Base-by-base conservation (phyloP, 1,140 invertebrate species). In the Patella vulgata region DNA sequence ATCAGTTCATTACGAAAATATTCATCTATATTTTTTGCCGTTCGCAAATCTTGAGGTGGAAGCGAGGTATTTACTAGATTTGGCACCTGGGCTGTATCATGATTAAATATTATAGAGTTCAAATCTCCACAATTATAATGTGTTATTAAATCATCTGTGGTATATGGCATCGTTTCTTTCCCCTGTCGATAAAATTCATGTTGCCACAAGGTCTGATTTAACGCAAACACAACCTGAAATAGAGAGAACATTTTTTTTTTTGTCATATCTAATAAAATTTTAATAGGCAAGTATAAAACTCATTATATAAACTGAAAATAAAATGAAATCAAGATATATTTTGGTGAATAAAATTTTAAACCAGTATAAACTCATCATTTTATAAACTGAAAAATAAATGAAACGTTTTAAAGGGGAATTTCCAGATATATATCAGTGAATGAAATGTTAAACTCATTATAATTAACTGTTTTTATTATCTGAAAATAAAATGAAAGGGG, bases 41-140 rank as follows among this genome's bases (percentile, higher is more conserved):
- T 82, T 44, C 74, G 67, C 23, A 77, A 63, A 47, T 77, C 73
- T 39, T 68, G 59, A n/a, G 72, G 71, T 9, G 73, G 73, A 40
- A 80, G 65, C 14, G 78, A 74, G 25, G 72, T 63, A 65, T 80
- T 78, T 40, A 77, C 63, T 25, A 82, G 63, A 50, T 70, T 73
- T 30, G 75, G 77, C 50, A 86, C 80, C 61, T 85, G 83, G 8
- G 83, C 68, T 6, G 85, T 79, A 70, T 87, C 86, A 43, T 85
- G 81, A 64, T 82, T 85, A 59, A 87, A 87, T 30, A 88, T 84
- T 36, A 87, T 81, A 8, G 84, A 76, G 66, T 87, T 82, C 52
- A 88, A 74, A 73, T 88, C 84, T 3, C 87, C 87, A 71, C 87
- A 88, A 74, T 87, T 88, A 69, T 88, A 88, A 61, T 87, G 86